Conservation (phyloP, 2,888 invertebrate species). For the Chrysomela aeneicollis region DNA sequence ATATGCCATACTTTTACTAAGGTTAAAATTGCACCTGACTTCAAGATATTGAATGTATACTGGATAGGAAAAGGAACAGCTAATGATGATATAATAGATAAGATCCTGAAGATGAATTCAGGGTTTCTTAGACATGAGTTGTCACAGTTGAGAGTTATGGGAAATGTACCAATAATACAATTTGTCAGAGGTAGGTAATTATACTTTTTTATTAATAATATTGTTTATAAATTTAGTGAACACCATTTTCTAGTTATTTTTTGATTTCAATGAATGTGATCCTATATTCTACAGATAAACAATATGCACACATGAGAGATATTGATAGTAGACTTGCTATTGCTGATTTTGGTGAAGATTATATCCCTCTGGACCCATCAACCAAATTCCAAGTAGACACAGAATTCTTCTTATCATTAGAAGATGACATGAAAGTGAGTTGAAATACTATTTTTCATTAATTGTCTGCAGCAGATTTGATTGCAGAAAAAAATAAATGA, state of each 20-base stretch:
- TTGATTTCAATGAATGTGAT: no score
- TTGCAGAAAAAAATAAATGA: slow-evolving; percentile 43
- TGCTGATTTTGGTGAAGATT: slow-evolving; percentile 77
- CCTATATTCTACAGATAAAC: slow-evolving; percentile 64
- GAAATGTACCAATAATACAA: slow-evolving; percentile 75
- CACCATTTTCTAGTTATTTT: no score
- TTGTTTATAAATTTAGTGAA: no score
- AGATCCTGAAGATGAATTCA: slow-evolving; percentile 65
- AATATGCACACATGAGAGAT: slow-evolving; percentile 64
- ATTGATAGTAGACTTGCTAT: slow-evolving; percentile 68
- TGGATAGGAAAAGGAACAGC: slow-evolving; percentile 70
- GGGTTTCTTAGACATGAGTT: slow-evolving; percentile 75
- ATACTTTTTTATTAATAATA: no score
- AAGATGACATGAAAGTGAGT: slow-evolving; percentile 63
- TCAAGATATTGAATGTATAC: slow-evolving; percentile 72
- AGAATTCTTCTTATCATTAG: slow-evolving; percentile 61
- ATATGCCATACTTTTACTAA: slow-evolving; percentile 47
- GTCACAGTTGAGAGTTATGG: slow-evolving; percentile 76
- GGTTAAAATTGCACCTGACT: slow-evolving; percentile 74
- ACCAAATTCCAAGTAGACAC: slow-evolving; percentile 57
- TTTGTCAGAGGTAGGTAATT: slow-evolving; percentile 71
- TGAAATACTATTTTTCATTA: background rate
- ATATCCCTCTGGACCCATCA: slow-evolving; percentile 62
- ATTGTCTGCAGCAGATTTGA: background rate
- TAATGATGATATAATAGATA: slow-evolving; percentile 65